Conservation (phyloP, 1,140 invertebrate species). For the Eumaeus atala region DNA sequence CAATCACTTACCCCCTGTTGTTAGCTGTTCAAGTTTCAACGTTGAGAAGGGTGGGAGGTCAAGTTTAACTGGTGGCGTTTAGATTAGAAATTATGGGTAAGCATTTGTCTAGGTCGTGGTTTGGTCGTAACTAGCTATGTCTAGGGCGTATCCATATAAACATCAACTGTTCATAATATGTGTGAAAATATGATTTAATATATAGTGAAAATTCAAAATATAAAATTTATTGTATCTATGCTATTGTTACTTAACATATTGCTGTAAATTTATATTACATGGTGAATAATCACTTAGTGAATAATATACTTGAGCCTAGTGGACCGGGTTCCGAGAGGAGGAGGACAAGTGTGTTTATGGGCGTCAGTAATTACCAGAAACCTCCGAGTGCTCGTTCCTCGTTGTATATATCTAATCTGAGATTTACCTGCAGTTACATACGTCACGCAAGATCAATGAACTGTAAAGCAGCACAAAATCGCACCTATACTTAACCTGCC, state of each 20-base stretch:
- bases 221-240: neutral
- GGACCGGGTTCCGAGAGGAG: neutral
- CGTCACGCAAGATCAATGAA: too few species aligned
- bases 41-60: neutral
- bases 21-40: neutral
- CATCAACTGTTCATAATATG: slow-evolving; percentile 1
- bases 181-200: neutral
- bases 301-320: neutral
- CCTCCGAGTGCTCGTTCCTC: too few species aligned
- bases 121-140: neutral
- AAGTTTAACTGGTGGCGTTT: slow-evolving; percentile 1
- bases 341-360: neutral
- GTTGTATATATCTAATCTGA: too few species aligned
- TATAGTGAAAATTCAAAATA: neutral
- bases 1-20: slow-evolving; percentile 5
- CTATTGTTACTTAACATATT: neutral
- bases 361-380: too few species aligned
- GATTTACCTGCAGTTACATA: too few species aligned
- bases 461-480: too few species aligned
- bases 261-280: too few species aligned
- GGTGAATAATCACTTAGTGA: neutral
- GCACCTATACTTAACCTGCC: too few species aligned
- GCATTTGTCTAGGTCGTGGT: slow-evolving; percentile 15
- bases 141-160: slow-evolving; percentile 12
- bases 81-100: slow-evolving; percentile 13